These are phyloP conservation scores for Beroe forskalii DNA, from an alignment of 37 sponge, comb jelly and placozoan genomes.

Conservation along the genomic window DNA sequence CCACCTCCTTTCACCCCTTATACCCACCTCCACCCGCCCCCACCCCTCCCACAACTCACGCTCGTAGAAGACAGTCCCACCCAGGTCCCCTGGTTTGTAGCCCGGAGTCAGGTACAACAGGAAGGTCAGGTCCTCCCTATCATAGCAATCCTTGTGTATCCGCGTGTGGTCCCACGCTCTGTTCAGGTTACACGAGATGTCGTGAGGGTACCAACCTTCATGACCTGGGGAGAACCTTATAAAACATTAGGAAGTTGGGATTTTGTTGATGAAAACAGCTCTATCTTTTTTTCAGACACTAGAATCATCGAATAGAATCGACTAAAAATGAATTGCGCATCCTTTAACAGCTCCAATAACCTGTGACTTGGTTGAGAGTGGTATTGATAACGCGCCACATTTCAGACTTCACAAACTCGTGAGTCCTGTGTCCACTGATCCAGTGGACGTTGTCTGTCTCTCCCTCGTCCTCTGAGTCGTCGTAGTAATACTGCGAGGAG, in stretches of 20 bases:
- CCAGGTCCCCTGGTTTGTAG: constrained; percentile 5
- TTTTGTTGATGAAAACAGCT: too few species aligned
- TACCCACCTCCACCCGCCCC: too few species aligned
- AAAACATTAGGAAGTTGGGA: background rate
- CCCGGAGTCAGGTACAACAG: constrained; percentile 66
- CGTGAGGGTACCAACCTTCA: constrained; percentile 68
- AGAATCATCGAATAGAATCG: too few species aligned
- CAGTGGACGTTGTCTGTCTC: constrained; percentile 71
- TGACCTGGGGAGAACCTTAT: background rate
- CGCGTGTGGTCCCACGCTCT: constrained; percentile 67
- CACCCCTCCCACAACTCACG: too few species aligned
- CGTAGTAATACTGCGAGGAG: constrained; percentile 64
- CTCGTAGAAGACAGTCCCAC: constrained; percentile 66
- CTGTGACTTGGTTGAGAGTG: constrained; percentile 24
- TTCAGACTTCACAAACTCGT: constrained; percentile 32
- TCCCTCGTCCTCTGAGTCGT: constrained; percentile 62
- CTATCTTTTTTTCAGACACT: too few species aligned
- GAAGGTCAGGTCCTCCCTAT: constrained; percentile 66
- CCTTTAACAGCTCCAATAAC: background rate
- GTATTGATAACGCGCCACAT: constrained; percentile 15
- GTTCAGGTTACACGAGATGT: constrained; percentile 66
- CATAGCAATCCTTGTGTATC: constrained; percentile 61
- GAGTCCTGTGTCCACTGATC: constrained; percentile 55
- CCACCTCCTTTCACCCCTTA: too few species aligned
- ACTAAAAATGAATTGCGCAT: background rate